Percentiles rank a stretch among this genome's conserved stretches.
phyloP scores from a whole-genome alignment of 2,797 vertebrate species.

The Danio jaintianensis region DNA sequence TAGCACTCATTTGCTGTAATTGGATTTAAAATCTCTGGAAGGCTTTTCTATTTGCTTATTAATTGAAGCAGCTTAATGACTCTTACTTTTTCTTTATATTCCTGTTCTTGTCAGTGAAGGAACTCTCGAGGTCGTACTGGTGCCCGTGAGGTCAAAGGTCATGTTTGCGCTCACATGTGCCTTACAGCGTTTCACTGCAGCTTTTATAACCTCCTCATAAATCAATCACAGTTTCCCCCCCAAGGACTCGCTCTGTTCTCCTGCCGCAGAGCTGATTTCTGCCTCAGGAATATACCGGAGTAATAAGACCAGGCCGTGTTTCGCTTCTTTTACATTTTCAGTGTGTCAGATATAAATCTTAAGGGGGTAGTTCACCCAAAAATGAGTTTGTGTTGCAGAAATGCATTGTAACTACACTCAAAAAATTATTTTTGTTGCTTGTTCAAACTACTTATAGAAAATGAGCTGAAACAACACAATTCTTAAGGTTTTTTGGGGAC shows the following conservation, averaged over 20 bases:
- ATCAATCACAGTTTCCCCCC: slow-evolving; percentile 26
- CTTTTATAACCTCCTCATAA: slow-evolving; percentile 42
- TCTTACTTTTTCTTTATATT: background rate
- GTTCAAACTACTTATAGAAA: too few relatives aligned
- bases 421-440: too few relatives aligned
- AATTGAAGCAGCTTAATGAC: slow-evolving; percentile 40
- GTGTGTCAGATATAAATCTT: background rate
- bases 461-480: too few relatives aligned
- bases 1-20: slow-evolving; percentile 55
- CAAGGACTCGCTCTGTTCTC: slow-evolving; percentile 14
- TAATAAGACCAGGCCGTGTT: background rate
- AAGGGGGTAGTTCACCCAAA: background rate
- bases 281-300: background rate
- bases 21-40: slow-evolving; percentile 58
- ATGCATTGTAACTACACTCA: too few relatives aligned
- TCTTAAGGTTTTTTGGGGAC: too few relatives aligned
- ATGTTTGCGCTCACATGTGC: slow-evolving; percentile 38
- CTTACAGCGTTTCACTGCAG: slow-evolving; percentile 16
- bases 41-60: slow-evolving; percentile 49
- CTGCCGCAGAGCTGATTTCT: background rate
- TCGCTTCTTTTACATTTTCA: background rate
- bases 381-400: too few relatives aligned
- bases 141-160: slow-evolving; percentile 48
- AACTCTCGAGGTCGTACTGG: background rate
- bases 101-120: background rate